Percentiles rank a stretch among this genome's conserved stretches.
Conservation (phyloP, 2,797 vertebrate species). For the Halcyon chelicuti region DNA sequence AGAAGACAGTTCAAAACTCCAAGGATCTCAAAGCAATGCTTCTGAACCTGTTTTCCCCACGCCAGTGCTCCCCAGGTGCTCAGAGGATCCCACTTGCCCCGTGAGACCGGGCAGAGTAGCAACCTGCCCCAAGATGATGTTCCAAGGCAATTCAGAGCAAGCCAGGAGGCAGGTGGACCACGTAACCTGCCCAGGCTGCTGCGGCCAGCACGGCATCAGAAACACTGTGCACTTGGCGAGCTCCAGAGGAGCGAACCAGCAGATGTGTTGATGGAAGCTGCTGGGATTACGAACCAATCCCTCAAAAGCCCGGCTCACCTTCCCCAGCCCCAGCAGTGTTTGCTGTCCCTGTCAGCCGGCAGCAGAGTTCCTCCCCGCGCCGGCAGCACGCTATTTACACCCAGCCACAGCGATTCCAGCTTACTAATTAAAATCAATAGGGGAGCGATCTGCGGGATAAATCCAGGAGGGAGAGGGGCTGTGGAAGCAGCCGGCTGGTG, state of each 20-base stretch:
- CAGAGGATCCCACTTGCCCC: neutral
- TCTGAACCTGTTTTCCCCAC: neutral
- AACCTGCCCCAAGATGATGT: neutral
- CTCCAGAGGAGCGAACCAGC: neutral
- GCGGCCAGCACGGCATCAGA: neutral
- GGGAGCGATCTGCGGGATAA: neutral
- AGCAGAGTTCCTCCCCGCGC: neutral
- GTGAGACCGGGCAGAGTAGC: neutral
- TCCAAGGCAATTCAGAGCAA: neutral
- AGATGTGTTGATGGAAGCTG: neutral
- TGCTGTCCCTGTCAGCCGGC: neutral
- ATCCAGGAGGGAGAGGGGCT: neutral
- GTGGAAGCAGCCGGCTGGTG: fast-evolving
- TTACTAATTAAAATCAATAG: slow-evolving; percentile 45
- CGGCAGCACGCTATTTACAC: fast-evolving
- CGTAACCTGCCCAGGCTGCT: fast-evolving
- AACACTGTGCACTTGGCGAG: fast-evolving
- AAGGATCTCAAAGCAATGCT: neutral
- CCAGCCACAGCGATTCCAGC: neutral
- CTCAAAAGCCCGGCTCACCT: neutral
- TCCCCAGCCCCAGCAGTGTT: neutral
- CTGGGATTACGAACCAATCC: neutral
- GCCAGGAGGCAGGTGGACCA: fast-evolving
- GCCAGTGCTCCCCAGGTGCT: neutral
- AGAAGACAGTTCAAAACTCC: neutral